Percentiles rank a stretch among this genome's conserved stretches.
Conservation (phyloP, 1,140 invertebrate species). For the Trigoniulus corallinus region DNA sequence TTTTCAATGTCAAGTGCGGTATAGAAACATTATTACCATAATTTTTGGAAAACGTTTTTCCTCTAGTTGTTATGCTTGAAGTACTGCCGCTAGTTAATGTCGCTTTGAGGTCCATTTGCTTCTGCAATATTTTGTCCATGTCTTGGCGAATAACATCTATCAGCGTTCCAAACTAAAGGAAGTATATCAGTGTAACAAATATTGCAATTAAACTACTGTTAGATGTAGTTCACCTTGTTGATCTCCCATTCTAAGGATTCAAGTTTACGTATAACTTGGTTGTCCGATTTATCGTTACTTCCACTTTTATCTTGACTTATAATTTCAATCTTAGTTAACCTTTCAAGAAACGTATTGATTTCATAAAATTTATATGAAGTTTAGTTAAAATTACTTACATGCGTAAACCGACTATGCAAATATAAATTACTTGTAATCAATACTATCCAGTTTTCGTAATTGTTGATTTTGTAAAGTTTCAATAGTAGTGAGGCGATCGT, state of each 20-base stretch:
- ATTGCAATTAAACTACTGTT: not conserved
- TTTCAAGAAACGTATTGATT: slow-evolving; percentile 7
- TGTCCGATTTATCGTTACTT: slow-evolving; percentile 13
- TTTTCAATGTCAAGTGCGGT: no score
- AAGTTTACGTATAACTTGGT: slow-evolving; percentile 14
- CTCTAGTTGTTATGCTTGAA: no score
- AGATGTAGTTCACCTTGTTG: slow-evolving; percentile 13
- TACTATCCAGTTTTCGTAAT: slow-evolving; percentile 24
- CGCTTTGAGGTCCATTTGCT: slow-evolving; percentile 13
- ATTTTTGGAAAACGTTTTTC: no score
- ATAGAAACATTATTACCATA: no score
- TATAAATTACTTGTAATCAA: slow-evolving; percentile 30
- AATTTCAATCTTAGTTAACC: slow-evolving; percentile 22
- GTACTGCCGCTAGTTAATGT: no score
- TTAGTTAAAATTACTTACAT: not conserved
- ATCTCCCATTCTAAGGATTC: slow-evolving; percentile 18
- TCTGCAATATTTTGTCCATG: slow-evolving; percentile 14
- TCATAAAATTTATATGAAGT: slow-evolving; percentile 3
- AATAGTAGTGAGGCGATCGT: slow-evolving; percentile 26
- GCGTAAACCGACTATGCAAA: not conserved
- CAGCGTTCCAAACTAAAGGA: slow-evolving; percentile 12
- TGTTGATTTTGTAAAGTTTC: slow-evolving; percentile 27
- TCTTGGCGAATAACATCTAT: slow-evolving; percentile 18
- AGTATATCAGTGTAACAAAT: not conserved
- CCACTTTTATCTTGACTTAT: slow-evolving; percentile 20